Percentiles rank a stretch among this genome's conserved stretches.
phyloP scores from a whole-genome alignment of 2,113 vertebrate species.

The Herpetotheres cachinnans region DNA sequence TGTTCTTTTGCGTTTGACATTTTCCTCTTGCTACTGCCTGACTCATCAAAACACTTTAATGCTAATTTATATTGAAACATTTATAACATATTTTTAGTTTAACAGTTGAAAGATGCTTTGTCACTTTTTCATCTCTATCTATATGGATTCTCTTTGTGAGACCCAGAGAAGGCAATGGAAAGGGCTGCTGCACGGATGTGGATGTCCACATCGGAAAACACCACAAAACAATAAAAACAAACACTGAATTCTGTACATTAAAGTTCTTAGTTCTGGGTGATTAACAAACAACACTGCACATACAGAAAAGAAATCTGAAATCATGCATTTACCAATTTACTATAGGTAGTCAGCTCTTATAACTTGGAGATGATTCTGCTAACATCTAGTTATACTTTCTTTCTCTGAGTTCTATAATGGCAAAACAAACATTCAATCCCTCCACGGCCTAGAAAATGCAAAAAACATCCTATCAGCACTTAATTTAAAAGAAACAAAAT shows the following conservation, averaged over 20 bases:
- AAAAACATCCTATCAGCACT: neutral
- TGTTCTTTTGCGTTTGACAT: neutral
- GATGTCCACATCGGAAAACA: neutral
- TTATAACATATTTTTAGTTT: neutral
- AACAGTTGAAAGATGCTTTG: neutral
- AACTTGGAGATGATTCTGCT: neutral
- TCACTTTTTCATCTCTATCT: neutral
- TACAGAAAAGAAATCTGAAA: neutral
- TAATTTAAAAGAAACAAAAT: neutral
- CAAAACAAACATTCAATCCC: neutral
- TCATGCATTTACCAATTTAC: neutral
- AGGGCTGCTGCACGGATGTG: neutral
- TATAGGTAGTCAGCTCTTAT: neutral
- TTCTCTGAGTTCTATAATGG: fast-evolving
- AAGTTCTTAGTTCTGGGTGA: neutral
- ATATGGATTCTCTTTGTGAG: neutral
- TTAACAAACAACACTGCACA: neutral
- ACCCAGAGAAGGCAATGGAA: neutral
- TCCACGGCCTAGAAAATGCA: neutral
- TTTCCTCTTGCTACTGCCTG: neutral
- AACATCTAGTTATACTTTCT: neutral
- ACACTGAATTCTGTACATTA: neutral
- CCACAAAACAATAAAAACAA: fast-evolving
- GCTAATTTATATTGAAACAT: neutral
- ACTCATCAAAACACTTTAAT: neutral